Evolutionary conservation across 1,140 invertebrate genomes (phyloP).

Genomic region (Ceratina calcarata): DNA sequence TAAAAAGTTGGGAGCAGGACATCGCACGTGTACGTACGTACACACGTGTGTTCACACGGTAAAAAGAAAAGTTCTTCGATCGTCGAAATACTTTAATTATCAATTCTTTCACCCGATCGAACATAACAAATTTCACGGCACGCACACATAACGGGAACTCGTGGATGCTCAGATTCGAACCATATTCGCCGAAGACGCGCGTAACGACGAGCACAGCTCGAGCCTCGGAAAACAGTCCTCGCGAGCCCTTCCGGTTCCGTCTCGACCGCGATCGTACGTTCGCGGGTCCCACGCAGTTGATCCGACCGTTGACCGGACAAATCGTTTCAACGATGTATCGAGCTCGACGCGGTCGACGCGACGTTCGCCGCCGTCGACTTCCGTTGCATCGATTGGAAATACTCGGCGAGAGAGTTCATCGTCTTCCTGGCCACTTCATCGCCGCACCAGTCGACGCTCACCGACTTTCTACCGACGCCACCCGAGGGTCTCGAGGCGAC

Average conservation of each 20-base stretch:
- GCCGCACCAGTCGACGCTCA: conserved; percentile 77
- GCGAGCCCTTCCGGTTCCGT: too few species aligned
- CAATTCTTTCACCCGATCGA: not conserved
- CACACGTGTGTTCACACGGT: too few species aligned
- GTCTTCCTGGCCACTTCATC: conserved; percentile 76
- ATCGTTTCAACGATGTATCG: conserved; percentile 65
- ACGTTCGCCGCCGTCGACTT: conserved; percentile 54
- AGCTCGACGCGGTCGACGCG: conserved; percentile 37
- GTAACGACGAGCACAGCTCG: too few species aligned
- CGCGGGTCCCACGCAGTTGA: not conserved
- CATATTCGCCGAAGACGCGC: too few species aligned
- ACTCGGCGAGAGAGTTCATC: conserved; percentile 78
- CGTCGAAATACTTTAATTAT: conserved; percentile 15
- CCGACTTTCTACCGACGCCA: conserved; percentile 70
- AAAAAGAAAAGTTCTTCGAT: not conserved
- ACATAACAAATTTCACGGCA: conserved; percentile 5
- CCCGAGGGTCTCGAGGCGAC: conserved; percentile 55
- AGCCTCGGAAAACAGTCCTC: too few species aligned
- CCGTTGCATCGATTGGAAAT: conserved; percentile 76
- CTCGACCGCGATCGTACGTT: not conserved
- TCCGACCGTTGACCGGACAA: not conserved
- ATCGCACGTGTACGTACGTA: too few species aligned
- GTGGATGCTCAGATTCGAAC: not conserved
- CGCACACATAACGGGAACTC: conserved; percentile 11
- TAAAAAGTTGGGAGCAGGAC: too few species aligned